Evolutionary conservation across 1,140 invertebrate species (phyloP), one percentile per base, ranked within the genome.

Genomic region (Pararge aegeria): DNA sequence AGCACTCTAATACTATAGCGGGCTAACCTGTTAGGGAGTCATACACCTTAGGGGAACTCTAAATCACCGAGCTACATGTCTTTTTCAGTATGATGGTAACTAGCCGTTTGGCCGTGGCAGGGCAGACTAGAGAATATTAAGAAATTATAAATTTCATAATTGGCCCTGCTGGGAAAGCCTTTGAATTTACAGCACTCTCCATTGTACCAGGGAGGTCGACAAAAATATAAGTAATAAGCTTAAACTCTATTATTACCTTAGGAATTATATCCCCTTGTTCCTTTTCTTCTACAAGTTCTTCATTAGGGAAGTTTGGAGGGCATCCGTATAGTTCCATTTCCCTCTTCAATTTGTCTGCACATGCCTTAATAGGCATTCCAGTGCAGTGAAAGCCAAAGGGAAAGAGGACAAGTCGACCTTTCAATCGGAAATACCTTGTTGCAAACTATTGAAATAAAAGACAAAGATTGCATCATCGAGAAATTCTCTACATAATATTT

Each of bases 371-470:
- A 5, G 96, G 96, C 96, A 97, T 98, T 55, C 98, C 99, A 44
- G 99, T 99, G 77, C 98, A 99, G 88, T 99, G 99, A 73, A 99
- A 97, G 9, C 97, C 98, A 92, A 99, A 99, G 18, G 99, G 99
- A 91, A 99, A 99, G 0, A 99, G 90, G 24, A 95, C 96, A 70
- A 94, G 94, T 81, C 97, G 98, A 0, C 98, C 98, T 82, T 96
- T 94, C 20, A 99, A 78, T 27, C 97, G 93, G 68, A 99, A 94
- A 80, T 95, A 99, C 13, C 98, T 94, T 59, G 95, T 93, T 18
- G 97, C 94, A 94, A 99, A 99, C 95, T 97, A 79, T 55, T 51
- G 55, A 82, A 65, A 42, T 66, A 63, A 15, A 21, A 46, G 0
- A 15, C 10, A 7, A 0, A 34, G 30, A 34, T 34, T 34, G 30